Evolutionary conservation across 2,113 vertebrate species (phyloP).

Genomic region (Megaceryle torquata): DNA sequence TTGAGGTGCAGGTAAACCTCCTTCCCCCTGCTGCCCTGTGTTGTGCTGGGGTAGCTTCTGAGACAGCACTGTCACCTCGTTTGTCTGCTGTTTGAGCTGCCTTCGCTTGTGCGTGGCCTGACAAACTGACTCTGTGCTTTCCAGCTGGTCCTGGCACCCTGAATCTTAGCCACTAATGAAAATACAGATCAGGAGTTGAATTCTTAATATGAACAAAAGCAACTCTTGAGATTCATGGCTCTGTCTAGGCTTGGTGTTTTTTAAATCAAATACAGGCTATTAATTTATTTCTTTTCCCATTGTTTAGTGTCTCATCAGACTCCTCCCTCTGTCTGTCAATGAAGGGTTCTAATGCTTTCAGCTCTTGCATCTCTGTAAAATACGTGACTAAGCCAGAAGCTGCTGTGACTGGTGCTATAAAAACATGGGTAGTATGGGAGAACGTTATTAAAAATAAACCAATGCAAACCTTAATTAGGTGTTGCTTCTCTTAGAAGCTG

Average conservation of each 20-base stretch:
- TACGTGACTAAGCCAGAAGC: neutral
- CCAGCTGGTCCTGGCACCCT: neutral
- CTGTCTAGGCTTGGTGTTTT: neutral
- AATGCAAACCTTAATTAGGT: slow-evolving; percentile 28
- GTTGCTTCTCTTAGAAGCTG: neutral
- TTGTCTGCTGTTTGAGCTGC: fast-evolving
- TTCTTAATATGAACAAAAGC: neutral
- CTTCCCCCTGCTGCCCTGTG: fast-evolving
- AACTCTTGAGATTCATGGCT: neutral
- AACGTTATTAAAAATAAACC: neutral
- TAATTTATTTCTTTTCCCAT: neutral
- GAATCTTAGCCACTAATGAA: fast-evolving
- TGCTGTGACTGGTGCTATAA: neutral
- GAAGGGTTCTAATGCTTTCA: neutral
- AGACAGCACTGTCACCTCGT: neutral
- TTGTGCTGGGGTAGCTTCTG: fast-evolving
- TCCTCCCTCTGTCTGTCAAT: neutral
- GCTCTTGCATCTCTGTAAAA: neutral
- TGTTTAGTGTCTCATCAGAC: neutral
- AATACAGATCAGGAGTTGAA: neutral
- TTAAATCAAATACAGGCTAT: neutral
- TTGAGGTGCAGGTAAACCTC: neutral
- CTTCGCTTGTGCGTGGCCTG: neutral
- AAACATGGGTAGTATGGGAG: neutral
- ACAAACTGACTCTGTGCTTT: neutral